Percentiles rank a stretch among this genome's conserved stretches.
These are phyloP conservation scores for Hiodon tergisus DNA, from an alignment of 2,113 vertebrate genomes.

Conservation along the genomic window DNA sequence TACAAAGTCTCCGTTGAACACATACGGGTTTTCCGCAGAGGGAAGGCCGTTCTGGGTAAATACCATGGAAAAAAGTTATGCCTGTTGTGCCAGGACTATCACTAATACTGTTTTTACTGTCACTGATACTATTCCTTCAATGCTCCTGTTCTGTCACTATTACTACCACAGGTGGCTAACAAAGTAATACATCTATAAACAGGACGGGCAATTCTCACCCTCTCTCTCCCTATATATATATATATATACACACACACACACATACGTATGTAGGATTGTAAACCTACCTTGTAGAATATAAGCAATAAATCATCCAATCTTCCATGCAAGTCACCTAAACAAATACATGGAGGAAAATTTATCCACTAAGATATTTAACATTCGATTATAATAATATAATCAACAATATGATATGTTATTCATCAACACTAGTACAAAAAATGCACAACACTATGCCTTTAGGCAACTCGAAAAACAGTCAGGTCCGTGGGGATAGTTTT, in stretches of 20 bases:
- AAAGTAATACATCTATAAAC: too few species aligned
- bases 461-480: background rate
- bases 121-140: too few species aligned
- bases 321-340: constrained; percentile 89
- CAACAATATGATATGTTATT: background rate
- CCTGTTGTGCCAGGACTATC: too few species aligned
- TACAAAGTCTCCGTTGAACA: constrained; percentile 97
- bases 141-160: too few species aligned
- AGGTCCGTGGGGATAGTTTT: background rate
- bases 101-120: too few species aligned
- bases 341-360: constrained; percentile 21
- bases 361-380: too few species aligned
- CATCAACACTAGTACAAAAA: background rate
- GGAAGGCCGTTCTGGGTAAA: constrained; percentile 84
- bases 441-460: background rate
- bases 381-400: too few species aligned
- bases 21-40: constrained; percentile 76
- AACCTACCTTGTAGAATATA: constrained; percentile 91
- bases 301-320: constrained; percentile 88
- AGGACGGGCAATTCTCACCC: too few species aligned
- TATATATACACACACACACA: too few species aligned
- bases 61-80: constrained; percentile 17
- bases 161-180: too few species aligned
- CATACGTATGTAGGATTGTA: too few species aligned
- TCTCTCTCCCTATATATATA: too few species aligned